Evolutionary conservation across 2,797 vertebrate genomes (phyloP), one percentile per base, ranked within the genome.

Genomic region (Pipistrellus kuhlii): DNA sequence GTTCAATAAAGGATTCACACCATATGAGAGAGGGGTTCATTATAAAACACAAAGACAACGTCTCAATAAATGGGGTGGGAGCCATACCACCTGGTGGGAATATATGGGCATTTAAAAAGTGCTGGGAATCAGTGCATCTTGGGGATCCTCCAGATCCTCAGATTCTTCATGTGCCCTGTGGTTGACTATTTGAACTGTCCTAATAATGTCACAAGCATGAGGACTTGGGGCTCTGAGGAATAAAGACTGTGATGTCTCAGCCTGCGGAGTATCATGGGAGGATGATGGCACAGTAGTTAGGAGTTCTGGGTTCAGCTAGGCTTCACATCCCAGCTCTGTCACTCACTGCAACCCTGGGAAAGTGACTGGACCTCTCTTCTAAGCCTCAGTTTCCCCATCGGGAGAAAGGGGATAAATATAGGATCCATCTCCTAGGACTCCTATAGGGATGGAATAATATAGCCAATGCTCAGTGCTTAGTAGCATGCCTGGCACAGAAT

Each of bases 1-100:
- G 66, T 48, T 83, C 75, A 84, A 76, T 57, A 96, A 73, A 38
- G 73, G 69, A 94, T 2, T 82, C 55, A 30, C 89, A 57, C 90
- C 94, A 88, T 85, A 94, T 10, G 3, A 10, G 82, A 90, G 41
- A 77, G 35, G 78, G 35, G 23, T 41, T 71, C 12, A 81, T 77
- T 81, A 93, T 82, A 93, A 95, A 97, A 94, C 68, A 96, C 13
- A 92, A 84, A 87, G 83, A 88, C 55, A 94, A 94, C 25, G 46
- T 88, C 73, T 96, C 55, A 64, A 23, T 64, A 68, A 87, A 53
- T 2, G 57, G 7, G 68, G 35, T 68, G 30, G 76, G 27, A 91
- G n/a, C 38, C 25, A 72, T 2, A 69, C 41, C 10, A 38, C 20
- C 64, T 92, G 32, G 8, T 78, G 44, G 53, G 46, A 76, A 13